Evolutionary conservation across 2,888 invertebrate genomes (phyloP).

Genomic region (Ctenicera cuprea): DNA sequence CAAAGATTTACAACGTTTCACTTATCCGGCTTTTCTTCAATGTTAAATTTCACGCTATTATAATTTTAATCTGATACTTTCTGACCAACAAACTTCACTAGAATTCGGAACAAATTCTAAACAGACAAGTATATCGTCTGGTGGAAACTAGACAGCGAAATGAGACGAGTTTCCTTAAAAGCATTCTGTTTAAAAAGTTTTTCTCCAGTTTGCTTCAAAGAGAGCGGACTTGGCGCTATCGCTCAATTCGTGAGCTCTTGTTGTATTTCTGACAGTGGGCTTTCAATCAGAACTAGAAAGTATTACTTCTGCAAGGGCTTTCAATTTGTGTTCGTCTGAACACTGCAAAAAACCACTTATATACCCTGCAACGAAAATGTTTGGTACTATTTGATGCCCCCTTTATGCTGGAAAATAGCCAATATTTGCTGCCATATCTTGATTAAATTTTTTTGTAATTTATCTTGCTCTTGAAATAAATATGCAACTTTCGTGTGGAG

Average conservation of each 20-base stretch:
- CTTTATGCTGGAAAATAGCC: too few relatives aligned
- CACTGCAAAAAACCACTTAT: constrained; percentile 26
- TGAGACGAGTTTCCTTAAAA: constrained; percentile 20
- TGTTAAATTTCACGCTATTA: constrained; percentile 1
- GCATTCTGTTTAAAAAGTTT: constrained; percentile 17
- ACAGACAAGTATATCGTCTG: background rate
- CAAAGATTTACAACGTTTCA: constrained; percentile 31
- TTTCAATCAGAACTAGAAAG: constrained; percentile 37
- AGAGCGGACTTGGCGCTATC: constrained; percentile 19
- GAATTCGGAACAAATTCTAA: background rate
- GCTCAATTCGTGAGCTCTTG: constrained; percentile 29
- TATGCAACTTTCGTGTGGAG: too few relatives aligned
- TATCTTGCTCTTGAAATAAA: too few relatives aligned
- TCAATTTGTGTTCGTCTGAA: constrained; percentile 23
- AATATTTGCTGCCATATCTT: too few relatives aligned
- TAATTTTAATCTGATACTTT: background rate
- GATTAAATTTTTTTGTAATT: too few relatives aligned
- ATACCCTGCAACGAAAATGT: background rate
- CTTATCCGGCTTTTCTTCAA: constrained; percentile 17
- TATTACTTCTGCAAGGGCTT: constrained; percentile 22
- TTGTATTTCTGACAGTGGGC: constrained; percentile 5
- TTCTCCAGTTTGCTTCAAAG: background rate
- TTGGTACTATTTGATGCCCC: background rate
- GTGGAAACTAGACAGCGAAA: background rate
- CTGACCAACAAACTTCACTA: constrained; percentile 6